phyloP scores from a whole-genome alignment of 2,888 invertebrate genomes.

The Lasius fuliginosus region DNA sequence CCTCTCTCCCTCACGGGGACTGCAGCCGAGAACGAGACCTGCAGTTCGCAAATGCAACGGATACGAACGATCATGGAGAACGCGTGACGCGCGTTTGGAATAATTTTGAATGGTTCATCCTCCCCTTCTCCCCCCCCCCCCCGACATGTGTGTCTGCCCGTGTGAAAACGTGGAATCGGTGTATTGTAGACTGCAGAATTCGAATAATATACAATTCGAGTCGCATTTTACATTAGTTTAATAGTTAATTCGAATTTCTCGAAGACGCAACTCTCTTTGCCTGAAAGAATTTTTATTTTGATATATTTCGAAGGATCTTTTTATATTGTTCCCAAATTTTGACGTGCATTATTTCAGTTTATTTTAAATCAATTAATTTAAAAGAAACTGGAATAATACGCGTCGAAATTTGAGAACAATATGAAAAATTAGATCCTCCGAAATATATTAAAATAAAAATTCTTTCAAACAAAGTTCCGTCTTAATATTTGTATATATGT shows the following conservation, averaged over 20 bases:
- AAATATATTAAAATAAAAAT: not conserved
- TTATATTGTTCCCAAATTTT: not conserved
- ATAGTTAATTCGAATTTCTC: not conserved
- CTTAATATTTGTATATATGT: not conserved
- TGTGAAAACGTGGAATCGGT: constrained; percentile 6
- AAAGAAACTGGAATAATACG: not conserved
- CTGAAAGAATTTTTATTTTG: not conserved
- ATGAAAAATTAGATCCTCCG: not conserved
- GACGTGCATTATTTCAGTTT: not conserved
- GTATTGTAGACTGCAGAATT: not conserved
- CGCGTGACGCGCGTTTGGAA: constrained; percentile 41
- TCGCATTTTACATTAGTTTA: not conserved
- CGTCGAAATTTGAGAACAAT: not conserved
- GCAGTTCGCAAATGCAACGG: constrained; percentile 47
- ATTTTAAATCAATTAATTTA: constrained; percentile 1
- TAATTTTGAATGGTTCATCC: constrained; percentile 34
- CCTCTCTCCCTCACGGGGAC: not conserved
- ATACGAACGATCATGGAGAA: constrained; percentile 45
- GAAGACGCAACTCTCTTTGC: not conserved
- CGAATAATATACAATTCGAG: not conserved
- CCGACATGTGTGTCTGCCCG: not conserved
- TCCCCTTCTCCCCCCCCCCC: too few species aligned
- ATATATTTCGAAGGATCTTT: not conserved
- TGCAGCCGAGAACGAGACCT: constrained; percentile 11
- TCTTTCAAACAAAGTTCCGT: not conserved